These are phyloP conservation scores for Actenoides lindsayi DNA, from an alignment of 2,113 vertebrate genomes.

Conservation along the genomic window DNA sequence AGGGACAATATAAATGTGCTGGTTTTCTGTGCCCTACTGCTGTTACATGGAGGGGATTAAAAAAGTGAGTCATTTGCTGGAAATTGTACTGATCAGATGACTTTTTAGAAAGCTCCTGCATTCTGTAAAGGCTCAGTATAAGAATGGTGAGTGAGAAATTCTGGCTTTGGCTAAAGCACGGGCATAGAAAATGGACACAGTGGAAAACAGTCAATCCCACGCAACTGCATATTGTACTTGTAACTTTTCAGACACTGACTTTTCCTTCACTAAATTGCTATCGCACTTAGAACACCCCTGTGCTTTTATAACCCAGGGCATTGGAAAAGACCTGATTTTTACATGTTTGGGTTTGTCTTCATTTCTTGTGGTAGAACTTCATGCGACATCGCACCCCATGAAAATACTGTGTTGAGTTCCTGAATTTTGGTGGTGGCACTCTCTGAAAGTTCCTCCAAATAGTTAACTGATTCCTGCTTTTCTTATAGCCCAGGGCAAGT, in stretches of 20 bases:
- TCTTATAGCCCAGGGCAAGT: background rate
- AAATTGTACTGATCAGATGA: background rate
- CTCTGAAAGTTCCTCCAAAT: background rate
- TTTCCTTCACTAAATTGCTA: background rate
- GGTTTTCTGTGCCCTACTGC: background rate
- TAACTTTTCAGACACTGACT: background rate
- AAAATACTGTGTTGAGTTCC: background rate
- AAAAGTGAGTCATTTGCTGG: background rate
- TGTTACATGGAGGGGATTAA: background rate
- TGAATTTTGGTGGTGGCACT: background rate
- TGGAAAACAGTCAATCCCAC: background rate
- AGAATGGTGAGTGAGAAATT: background rate
- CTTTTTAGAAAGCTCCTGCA: background rate
- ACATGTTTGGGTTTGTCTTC: background rate
- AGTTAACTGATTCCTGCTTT: slow-evolving; percentile 12
- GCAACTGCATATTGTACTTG: background rate
- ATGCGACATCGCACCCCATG: background rate
- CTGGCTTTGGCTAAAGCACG: background rate
- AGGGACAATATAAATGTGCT: background rate
- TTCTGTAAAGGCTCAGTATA: background rate
- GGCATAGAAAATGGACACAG: background rate
- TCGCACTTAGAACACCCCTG: fast-evolving
- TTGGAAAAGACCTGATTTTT: background rate
- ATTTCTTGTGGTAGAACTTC: background rate
- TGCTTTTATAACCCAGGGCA: background rate